Percentiles rank a stretch among this genome's conserved stretches.
phyloP scores from a whole-genome alignment of 2,888 invertebrate genomes.

The Rutpela maculata region DNA sequence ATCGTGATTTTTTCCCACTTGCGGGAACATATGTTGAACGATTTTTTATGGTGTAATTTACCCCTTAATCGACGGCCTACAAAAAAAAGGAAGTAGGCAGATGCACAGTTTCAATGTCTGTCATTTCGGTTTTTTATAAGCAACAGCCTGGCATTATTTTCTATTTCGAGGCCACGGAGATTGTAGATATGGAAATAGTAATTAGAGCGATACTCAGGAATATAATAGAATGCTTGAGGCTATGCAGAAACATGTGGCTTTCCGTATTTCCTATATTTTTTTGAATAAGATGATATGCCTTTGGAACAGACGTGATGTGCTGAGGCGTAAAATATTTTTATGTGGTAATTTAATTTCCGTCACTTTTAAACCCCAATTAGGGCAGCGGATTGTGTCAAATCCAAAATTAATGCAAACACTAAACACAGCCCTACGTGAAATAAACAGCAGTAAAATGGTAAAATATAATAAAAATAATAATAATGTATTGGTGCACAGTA shows the following conservation, averaged over 20 bases:
- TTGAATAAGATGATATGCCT: not conserved
- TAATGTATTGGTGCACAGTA: no score
- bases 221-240: not conserved
- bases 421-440: no score
- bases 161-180: slow-evolving; percentile 1
- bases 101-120: slow-evolving; percentile 2
- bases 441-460: no score
- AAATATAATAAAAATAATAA: no score
- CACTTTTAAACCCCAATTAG: not conserved
- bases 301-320: not conserved
- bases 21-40: not conserved
- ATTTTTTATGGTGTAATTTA: not conserved
- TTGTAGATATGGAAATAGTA: slow-evolving; percentile 7
- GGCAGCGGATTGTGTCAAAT: not conserved
- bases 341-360: not conserved
- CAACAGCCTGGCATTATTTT: not conserved
- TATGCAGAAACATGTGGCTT: not conserved
- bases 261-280: not conserved
- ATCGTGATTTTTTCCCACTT: slow-evolving; percentile 5
- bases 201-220: not conserved
- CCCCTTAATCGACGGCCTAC: not conserved
- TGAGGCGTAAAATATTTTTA: not conserved
- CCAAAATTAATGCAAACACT: not conserved
- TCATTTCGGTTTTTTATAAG: slow-evolving; percentile 2
- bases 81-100: slow-evolving; percentile 2